Conservation (phyloP, 2,888 invertebrate species). For the Heliconius sara region DNA sequence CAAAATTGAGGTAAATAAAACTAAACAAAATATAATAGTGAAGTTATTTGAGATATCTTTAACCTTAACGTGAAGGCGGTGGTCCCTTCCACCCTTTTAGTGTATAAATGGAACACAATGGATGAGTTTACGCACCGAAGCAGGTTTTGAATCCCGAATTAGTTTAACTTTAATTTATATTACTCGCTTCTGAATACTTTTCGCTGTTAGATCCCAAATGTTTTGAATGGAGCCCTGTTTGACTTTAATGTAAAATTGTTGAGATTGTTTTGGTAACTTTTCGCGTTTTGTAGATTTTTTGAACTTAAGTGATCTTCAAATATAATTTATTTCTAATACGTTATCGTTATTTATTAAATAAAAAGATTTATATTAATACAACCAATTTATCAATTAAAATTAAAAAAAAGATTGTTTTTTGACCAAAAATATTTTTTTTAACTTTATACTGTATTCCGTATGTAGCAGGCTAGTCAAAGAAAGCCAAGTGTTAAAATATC, state of each 20-base stretch:
- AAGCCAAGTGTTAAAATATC: too few relatives aligned
- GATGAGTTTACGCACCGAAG: constrained; percentile 47
- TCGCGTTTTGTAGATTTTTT: constrained; percentile 5
- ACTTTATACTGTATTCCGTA: too few relatives aligned
- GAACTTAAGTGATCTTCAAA: too few relatives aligned
- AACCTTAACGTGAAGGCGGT: constrained; percentile 37
- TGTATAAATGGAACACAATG: constrained; percentile 54
- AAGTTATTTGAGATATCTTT: constrained; percentile 41
- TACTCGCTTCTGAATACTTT: constrained; percentile 43
- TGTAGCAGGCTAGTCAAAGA: too few relatives aligned
- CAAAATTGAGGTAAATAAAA: background rate
- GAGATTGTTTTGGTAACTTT: constrained; percentile 24
- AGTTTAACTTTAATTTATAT: constrained; percentile 48
- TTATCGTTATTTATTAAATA: too few relatives aligned
- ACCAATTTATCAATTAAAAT: too few relatives aligned
- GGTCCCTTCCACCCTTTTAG: constrained; percentile 63
- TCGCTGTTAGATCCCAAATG: constrained; percentile 39
- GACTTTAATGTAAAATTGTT: constrained; percentile 14
- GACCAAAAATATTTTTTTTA: too few relatives aligned
- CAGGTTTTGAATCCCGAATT: constrained; percentile 46
- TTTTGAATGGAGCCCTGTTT: constrained; percentile 33
- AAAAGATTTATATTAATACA: too few relatives aligned
- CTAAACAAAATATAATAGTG: constrained; percentile 28
- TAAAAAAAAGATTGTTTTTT: too few relatives aligned
- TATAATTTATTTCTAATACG: too few relatives aligned